Evolutionary conservation across 2,888 invertebrate genomes (phyloP).

Genomic region (Brachyptera risi): DNA sequence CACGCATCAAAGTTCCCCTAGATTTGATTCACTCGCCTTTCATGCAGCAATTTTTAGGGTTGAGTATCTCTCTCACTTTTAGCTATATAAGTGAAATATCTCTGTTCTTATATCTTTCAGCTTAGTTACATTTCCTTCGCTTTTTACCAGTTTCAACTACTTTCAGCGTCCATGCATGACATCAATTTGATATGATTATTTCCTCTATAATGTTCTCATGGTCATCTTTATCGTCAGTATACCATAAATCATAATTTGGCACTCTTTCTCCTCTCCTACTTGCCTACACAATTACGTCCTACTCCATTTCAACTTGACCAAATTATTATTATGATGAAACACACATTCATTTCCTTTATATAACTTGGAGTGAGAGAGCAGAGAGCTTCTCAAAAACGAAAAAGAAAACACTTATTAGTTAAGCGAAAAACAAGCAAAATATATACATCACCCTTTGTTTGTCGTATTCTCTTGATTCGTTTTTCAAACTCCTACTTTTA

Average conservation of each 20-base stretch:
- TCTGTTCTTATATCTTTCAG: not conserved
- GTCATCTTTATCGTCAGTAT: conserved; percentile 8
- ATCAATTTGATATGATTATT: not conserved
- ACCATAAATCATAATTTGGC: not conserved
- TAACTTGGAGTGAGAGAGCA: not conserved
- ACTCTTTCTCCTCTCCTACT: not conserved
- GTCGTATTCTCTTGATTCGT: not conserved
- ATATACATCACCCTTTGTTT: conserved; percentile 5
- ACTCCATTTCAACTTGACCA: not conserved
- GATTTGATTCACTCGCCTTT: conserved; percentile 33
- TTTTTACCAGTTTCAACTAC: not conserved
- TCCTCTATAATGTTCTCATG: not conserved
- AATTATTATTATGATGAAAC: too few species aligned
- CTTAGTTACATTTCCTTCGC: not conserved
- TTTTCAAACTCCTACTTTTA: not conserved
- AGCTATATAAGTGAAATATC: not conserved
- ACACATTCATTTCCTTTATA: not conserved
- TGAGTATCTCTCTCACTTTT: not conserved
- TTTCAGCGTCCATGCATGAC: not conserved
- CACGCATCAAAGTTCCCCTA: conserved; percentile 30
- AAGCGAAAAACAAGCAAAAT: conserved; percentile 2
- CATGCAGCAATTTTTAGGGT: conserved; percentile 23
- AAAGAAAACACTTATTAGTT: not conserved
- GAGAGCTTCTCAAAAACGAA: not conserved
- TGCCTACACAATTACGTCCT: not conserved